Conservation (phyloP, 2,113 vertebrate species). For the Nansenia antarctica region DNA sequence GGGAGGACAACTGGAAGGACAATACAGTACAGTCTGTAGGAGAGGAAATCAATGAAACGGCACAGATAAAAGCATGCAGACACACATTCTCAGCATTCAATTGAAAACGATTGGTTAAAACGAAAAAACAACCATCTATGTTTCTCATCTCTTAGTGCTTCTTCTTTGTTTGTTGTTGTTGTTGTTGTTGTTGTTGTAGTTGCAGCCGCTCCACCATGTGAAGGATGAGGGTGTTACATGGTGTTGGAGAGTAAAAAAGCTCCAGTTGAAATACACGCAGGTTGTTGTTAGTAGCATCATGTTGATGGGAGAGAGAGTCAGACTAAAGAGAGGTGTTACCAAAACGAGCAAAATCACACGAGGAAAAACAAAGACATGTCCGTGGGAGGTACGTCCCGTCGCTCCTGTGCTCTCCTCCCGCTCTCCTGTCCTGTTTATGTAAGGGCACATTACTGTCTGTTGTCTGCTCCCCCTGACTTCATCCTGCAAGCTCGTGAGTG, state of each 20-base stretch:
- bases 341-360: conserved; percentile 30
- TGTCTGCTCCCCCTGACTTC: conserved; percentile 34
- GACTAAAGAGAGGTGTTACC: conserved; percentile 32
- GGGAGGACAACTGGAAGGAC: conserved; percentile 43
- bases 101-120: background rate
- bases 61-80: conserved; percentile 51
- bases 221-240: conserved; percentile 36
- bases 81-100: conserved; percentile 35
- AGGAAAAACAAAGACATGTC: conserved; percentile 21
- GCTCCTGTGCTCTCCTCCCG: conserved; percentile 41
- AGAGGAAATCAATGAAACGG: conserved; percentile 45
- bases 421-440: conserved; percentile 28
- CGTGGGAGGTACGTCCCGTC: conserved; percentile 10
- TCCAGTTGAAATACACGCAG: background rate
- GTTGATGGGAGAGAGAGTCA: conserved; percentile 21
- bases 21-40: conserved; percentile 41
- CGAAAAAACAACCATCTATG: background rate
- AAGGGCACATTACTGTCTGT: conserved; percentile 51
- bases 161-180: no score
- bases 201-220: conserved; percentile 9
- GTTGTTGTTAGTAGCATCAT: conserved; percentile 1
- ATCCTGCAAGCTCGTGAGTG: background rate
- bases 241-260: conserved; percentile 35
- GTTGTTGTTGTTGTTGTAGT: no score
- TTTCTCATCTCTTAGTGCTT: no score